Evolutionary conservation across 2,113 vertebrate species (phyloP).

Genomic region (Haemorhous mexicanus): DNA sequence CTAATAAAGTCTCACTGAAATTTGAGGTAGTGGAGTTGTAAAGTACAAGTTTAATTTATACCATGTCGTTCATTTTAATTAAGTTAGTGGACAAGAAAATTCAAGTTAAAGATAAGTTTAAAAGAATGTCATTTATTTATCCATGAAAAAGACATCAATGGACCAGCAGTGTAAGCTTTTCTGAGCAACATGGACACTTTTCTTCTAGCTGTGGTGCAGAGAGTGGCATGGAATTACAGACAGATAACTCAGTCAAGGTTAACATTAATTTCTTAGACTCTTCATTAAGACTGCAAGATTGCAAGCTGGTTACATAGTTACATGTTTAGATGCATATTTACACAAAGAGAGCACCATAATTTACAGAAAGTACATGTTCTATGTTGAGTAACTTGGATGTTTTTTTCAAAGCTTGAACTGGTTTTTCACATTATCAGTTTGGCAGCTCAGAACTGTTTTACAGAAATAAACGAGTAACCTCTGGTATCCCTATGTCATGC

Average conservation of each 20-base stretch:
- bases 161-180: background rate
- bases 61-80: background rate
- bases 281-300: background rate
- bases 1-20: constrained; percentile 4
- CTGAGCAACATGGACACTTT: background rate
- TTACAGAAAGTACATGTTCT: background rate
- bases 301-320: background rate
- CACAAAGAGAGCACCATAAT: background rate
- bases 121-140: background rate
- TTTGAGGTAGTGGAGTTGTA: background rate
- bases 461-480: background rate
- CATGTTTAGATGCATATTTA: background rate
- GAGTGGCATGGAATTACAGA: background rate
- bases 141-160: background rate
- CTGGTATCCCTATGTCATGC: background rate
- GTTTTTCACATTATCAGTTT: background rate
- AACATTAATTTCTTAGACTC: background rate
- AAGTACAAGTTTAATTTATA: background rate
- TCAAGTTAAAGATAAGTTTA: background rate
- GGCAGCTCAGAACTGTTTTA: background rate
- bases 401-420: background rate
- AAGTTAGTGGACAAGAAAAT: background rate
- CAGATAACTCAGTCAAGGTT: background rate
- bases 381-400: background rate
- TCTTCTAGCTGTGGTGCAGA: background rate